Base-by-base conservation (phyloP, 2,888 invertebrate genomes). In the Sclerodermus sp. region DNA sequence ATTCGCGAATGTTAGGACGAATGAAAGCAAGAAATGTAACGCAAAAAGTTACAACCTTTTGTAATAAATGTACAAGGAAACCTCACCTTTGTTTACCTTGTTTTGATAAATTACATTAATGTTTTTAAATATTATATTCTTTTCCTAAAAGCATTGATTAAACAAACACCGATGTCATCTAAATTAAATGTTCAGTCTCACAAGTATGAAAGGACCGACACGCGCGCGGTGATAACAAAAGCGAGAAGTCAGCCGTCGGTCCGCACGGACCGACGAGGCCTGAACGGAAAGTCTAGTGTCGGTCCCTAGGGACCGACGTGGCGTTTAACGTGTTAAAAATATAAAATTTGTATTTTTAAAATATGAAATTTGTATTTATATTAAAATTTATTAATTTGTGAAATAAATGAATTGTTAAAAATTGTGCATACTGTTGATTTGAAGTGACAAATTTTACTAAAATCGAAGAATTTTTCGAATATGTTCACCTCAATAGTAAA, bases 1-100 rank as follows among this genome's bases (percentile, higher is more conserved):
- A 49, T 41, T 45, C 42, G 40, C 45, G 45, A 14, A 12, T 41
- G 40, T 41, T 49, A 49, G 45, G 42, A 29, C 40, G 41, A 29
- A 49, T n/a, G 16, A 41, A 9, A 1, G 49, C 42, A 45, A 41
- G 41, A 36, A 41, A 45, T 23, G 45, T 23, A 17, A 37, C 37
- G 29, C 43, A 47, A 47, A 51, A 47, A 51, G 44, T 51, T 5
- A 43, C 30, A 44, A 44, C 47, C 43, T 47, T 43, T 44, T 51
- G 51, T 47, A 10, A n/a, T 12, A 41, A 51, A 39, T 51, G 47
- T 51, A n/a, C n/a, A n/a, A n/a, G n/a, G n/a, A n/a, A 34, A 13
- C 34, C 34, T 12, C 34, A 34, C 13, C 34, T 34, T 34, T 34
- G 34, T 12, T 8, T 34, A 12, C 10, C 34, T 34, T 4, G 34